These are phyloP conservation scores for Elephantulus edwardii DNA, from an alignment of 2,113 vertebrate species.

Conservation along the genomic window DNA sequence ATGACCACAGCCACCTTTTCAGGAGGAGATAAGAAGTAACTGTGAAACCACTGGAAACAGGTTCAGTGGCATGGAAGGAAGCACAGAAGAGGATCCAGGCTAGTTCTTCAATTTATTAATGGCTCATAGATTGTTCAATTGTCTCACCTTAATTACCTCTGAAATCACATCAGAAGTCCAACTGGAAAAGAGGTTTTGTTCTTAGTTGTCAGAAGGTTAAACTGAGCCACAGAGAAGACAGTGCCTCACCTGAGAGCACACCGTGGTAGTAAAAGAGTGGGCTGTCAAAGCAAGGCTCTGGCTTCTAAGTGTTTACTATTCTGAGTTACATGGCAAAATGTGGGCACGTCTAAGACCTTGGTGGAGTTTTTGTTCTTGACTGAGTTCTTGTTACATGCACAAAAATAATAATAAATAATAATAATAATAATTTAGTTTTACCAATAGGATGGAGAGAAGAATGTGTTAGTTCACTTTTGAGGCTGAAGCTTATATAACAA, in stretches of 20 bases:
- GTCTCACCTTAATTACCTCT: neutral
- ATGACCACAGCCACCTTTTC: neutral
- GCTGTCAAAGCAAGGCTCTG: neutral
- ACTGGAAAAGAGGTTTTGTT: neutral
- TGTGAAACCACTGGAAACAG: neutral
- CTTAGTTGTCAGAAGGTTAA: neutral
- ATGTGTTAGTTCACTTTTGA: neutral
- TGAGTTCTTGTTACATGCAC: neutral
- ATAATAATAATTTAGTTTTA: too few relatives aligned
- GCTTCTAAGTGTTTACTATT: neutral
- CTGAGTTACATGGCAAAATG: neutral
- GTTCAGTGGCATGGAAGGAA: neutral
- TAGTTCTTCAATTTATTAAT: neutral
- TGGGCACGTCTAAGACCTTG: neutral
- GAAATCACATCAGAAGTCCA: neutral
- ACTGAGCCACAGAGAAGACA: neutral
- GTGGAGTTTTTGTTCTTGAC: neutral
- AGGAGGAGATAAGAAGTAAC: neutral
- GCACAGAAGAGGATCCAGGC: neutral
- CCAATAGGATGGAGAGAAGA: neutral
- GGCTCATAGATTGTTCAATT: accelerated
- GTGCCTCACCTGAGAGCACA: neutral
- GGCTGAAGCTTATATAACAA: neutral
- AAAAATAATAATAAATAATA: too few relatives aligned
- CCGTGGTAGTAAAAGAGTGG: accelerated